Base-by-base conservation (phyloP, 2,797 vertebrate species). In the Xenopus petersii region DNA sequence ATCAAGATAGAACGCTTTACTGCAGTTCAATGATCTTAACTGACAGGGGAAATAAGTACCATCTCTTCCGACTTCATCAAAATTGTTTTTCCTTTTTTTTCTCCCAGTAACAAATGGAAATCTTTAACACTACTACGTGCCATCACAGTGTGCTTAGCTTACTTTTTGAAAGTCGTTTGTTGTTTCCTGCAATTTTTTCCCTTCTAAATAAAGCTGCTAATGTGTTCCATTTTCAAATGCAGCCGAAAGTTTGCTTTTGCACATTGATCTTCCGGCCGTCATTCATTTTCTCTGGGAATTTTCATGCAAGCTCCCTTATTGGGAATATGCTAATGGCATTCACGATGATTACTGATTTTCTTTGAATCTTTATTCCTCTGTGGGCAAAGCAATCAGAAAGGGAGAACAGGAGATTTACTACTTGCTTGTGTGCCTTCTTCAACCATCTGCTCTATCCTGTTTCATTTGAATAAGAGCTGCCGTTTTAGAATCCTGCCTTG, bases 301-400 rank as follows among this genome's bases (percentile, higher is more conserved):
- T 92, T 92, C 89, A 80, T 85, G 83, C 87, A 91, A 92, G 91
- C 88, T 88, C 88, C 89, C 90, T 94, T 95, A 94, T 94, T 95
- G 93, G 93, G 93, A 93, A 93, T 96, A 96, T 96, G 95, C 93
- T 95, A 97, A 96, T 95, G 90, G 93, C 88, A 94, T 93, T 92
- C 89, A 70, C 92, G 88, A 90, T 94, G 93, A 97, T 96, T 93
- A 95, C 94, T 90, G 93, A 94, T 95, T 95, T 96, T 93, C 94
- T 94, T 94, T 93, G 93, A 94, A 93, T 95, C 88, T 85, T 93
- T 96, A 95, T 94, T 95, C 93, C 90, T 87, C 85, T 89, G 92
- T 94, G 94, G 93, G 92, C 90, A 92, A 92, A 93, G 92, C 91
- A 94, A 94, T 95, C 93, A 93, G 91, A 93, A 93, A 92, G 87